Evolutionary conservation across 2,888 invertebrate species (phyloP), one percentile per base, ranked within the genome.

Genomic region (Lasius fuliginosus): DNA sequence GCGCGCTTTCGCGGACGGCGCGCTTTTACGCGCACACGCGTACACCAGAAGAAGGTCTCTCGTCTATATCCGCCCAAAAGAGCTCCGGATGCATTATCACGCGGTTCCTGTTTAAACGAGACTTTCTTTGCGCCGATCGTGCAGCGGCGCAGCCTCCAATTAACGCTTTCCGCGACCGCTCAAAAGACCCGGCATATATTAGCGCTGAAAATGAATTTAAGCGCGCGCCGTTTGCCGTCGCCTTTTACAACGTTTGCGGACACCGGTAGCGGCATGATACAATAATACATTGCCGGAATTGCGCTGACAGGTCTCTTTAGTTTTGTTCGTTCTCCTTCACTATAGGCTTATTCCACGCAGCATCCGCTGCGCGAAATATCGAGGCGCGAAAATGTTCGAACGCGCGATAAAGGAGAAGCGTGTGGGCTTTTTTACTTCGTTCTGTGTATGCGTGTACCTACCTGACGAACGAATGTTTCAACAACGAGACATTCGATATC

Each of bases 151-250:
- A 84, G 90, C 88, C 91, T 93, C 92, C 92, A 94, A 94, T 94
- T 94, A 94, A 94, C 92, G 93, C 91, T 90, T 92, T 88, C 88
- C 89, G 87, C 87, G 76, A 67, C n/a, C 74, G 84, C 88, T 92
- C 92, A 93, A 93, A 93, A 90, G 87, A 83, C 83, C 90, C 90
- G 90, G 84, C 83, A 83, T 0, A 23, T 23, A 23, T 67, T 67
- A 75, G 88, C 89, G 58, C 79, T 88, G 87, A 90, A 92, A 92
- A 90, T 90, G 89, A 88, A 91, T 92, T 92, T 92, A 91, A 90
- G 86, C 88, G 88, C 87, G 77, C 86, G 49, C 85, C 86, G 88
- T 89, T 88, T 88, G 87, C 86, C 76, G 82, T 84, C 87, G 87
- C 73, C 86, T 90, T 90, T 88, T 89, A 90, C 86, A 87, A 89